Percentiles rank a stretch among this genome's conserved stretches.
phyloP scores from a whole-genome alignment of 2,113 vertebrate genomes.

The Myxocyprinus asiaticus region DNA sequence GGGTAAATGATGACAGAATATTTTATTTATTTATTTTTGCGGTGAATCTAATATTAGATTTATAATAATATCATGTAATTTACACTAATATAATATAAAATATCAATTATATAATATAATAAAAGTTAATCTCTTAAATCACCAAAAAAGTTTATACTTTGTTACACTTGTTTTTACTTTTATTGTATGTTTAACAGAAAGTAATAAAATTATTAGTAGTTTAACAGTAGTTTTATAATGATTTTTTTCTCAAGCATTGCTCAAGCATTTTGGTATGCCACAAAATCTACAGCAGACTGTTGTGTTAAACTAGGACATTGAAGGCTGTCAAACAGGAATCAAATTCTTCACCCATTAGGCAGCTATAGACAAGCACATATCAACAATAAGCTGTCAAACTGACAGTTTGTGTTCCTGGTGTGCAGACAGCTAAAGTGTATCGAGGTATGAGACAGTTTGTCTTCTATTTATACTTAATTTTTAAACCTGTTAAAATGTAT shows the following conservation, averaged over 20 bases:
- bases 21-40: too few species aligned
- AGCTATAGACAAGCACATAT: neutral
- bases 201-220: neutral
- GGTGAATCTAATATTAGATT: too few species aligned
- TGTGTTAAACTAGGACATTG: conserved; percentile 8
- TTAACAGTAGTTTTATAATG: neutral
- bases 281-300: neutral
- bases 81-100: neutral
- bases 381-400: conserved; percentile 3
- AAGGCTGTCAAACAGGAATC: conserved; percentile 12
- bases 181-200: neutral
- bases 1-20: too few species aligned
- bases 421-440: neutral
- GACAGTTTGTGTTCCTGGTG: conserved; percentile 2
- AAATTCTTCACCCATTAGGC: neutral
- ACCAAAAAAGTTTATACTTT: neutral
- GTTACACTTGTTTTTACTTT: neutral
- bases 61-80: too few species aligned
- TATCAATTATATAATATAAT: too few species aligned
- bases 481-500: conserved; percentile 1
- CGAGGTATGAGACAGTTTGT: neutral
- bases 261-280: neutral
- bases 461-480: conserved; percentile 17
- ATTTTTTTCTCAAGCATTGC: neutral
- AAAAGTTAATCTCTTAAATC: too few species aligned